A percentile compares a stretch with the other conserved stretches of the same genome.
Conservation (phyloP, 2,113 vertebrate species). For the Tetrao urogallus region DNA sequence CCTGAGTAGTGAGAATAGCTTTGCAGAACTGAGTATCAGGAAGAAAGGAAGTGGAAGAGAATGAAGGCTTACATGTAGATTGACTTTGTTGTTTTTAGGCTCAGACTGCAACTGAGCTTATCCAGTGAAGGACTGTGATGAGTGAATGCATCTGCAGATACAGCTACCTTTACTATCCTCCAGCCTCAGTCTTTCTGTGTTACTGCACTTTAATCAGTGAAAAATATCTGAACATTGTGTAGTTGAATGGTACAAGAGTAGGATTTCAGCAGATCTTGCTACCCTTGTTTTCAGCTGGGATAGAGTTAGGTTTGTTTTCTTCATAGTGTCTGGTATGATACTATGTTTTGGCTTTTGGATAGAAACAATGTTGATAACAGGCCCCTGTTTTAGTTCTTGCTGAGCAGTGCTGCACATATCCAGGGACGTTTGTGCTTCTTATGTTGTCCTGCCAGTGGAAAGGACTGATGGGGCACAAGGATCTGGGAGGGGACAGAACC, state of each 20-base stretch:
- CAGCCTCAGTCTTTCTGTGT: neutral
- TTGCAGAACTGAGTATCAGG: neutral
- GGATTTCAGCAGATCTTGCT: neutral
- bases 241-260: neutral
- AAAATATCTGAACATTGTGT: neutral
- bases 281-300: neutral
- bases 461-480: neutral
- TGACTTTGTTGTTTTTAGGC: neutral
- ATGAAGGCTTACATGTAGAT: neutral
- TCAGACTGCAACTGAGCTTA: neutral
- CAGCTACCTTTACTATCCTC: neutral
- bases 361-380: neutral
- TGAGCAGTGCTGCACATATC: neutral
- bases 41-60: neutral
- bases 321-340: neutral
- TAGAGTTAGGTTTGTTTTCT: neutral
- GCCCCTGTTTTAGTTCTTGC: neutral
- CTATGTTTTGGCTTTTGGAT: neutral
- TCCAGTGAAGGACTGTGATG: neutral
- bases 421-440: neutral
- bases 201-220: fast-evolving
- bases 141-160: neutral
- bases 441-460: neutral
- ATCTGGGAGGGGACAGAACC: too few species aligned
- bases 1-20: neutral